These are phyloP conservation scores for Cassiopea xamachana DNA, from an alignment of 30 jellyfish, hydroid and myxozoan species.

Conservation along the genomic window DNA sequence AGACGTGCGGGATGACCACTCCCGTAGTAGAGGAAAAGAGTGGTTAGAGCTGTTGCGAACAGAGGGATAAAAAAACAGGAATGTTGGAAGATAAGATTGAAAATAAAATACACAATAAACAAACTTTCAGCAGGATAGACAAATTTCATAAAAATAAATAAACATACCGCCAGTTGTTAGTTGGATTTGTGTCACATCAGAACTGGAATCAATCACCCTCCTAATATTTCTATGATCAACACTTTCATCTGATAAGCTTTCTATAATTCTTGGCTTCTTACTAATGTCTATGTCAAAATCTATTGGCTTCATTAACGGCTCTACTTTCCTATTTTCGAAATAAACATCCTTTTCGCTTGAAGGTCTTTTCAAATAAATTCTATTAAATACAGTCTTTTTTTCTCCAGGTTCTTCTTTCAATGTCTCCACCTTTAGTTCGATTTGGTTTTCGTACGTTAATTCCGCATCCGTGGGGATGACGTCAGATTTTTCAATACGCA, in stretches of 20 bases:
- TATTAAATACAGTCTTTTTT: not conserved
- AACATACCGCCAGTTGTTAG: not conserved
- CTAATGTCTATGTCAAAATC: conserved; percentile 9
- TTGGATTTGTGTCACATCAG: conserved; percentile 11
- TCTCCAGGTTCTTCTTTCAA: not conserved
- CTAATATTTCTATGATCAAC: conserved; percentile 24
- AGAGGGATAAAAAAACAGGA: too few relatives aligned
- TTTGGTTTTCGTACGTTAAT: not conserved
- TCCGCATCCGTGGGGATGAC: conserved; percentile 6
- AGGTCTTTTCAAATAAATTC: conserved; percentile 16
- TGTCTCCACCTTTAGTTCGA: conserved; percentile 3
- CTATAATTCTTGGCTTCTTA: conserved; percentile 28
- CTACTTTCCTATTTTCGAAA: conserved; percentile 4
- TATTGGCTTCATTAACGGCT: conserved; percentile 39
- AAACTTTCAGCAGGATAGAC: too few relatives aligned
- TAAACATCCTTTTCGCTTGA: conserved; percentile 54
- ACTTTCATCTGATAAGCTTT: conserved; percentile 9
- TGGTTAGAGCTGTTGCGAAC: too few relatives aligned
- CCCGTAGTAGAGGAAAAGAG: too few relatives aligned
- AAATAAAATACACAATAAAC: too few relatives aligned
- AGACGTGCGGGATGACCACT: too few relatives aligned
- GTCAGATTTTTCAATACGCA: conserved; percentile 12
- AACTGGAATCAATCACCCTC: conserved; percentile 40
- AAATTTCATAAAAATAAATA: too few relatives aligned
- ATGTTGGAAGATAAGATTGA: too few relatives aligned